Evolutionary conservation across 2,797 vertebrate species (phyloP).

Genomic region (Phalanger gymnotis): DNA sequence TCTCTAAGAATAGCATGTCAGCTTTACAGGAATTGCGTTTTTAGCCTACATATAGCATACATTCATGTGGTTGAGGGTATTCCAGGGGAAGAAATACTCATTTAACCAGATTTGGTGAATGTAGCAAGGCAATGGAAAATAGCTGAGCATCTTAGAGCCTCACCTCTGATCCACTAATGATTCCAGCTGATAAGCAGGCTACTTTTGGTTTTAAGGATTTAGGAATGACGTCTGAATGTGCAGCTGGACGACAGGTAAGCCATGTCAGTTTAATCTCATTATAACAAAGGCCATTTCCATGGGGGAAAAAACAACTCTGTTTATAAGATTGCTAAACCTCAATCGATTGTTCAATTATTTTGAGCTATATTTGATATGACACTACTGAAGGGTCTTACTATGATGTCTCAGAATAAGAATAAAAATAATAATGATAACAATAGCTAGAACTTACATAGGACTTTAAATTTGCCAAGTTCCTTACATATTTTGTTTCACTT

Average conservation of each 20-base stretch:
- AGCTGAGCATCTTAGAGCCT: slow-evolving; percentile 4
- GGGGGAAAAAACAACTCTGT: background rate
- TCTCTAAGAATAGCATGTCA: slow-evolving; percentile 65
- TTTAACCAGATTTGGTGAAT: slow-evolving; percentile 26
- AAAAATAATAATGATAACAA: background rate
- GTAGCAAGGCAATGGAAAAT: background rate
- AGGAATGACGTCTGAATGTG: slow-evolving; percentile 29
- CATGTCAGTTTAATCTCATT: background rate
- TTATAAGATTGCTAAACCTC: background rate
- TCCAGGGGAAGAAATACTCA: slow-evolving; percentile 18
- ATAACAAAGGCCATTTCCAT: background rate
- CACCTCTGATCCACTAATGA: background rate
- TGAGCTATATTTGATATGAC: background rate
- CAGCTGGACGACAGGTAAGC: background rate
- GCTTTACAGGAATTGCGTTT: slow-evolving; percentile 55
- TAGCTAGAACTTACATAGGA: background rate
- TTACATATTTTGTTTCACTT: background rate
- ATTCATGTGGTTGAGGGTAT: slow-evolving; percentile 9
- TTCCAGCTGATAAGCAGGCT: background rate
- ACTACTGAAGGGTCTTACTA: background rate
- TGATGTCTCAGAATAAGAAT: background rate
- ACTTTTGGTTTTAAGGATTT: background rate
- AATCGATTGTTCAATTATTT: background rate
- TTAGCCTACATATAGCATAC: background rate
- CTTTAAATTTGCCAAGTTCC: background rate